Percentiles rank a stretch among this genome's conserved stretches.
phyloP scores from a whole-genome alignment of 2,888 invertebrate species.

The Agrochola litura region DNA sequence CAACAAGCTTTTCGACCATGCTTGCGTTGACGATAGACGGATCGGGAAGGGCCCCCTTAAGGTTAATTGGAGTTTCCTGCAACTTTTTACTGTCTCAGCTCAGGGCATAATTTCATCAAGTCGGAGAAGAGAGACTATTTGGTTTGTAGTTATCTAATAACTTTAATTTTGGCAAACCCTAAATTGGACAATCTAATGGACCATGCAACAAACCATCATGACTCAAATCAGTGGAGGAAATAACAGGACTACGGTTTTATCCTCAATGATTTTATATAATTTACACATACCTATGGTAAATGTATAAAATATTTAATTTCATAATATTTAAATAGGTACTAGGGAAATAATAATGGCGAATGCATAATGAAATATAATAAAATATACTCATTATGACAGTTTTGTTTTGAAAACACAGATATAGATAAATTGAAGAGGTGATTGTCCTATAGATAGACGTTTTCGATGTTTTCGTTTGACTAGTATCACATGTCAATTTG shows the following conservation, averaged over 20 bases:
- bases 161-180: background rate
- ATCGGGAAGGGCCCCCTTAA: no score
- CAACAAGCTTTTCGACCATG: no score
- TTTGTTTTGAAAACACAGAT: conserved; percentile 37
- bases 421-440: conserved; percentile 11
- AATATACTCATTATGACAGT: background rate
- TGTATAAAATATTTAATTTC: background rate
- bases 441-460: conserved; percentile 1
- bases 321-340: background rate
- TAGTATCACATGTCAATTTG: background rate
- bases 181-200: background rate
- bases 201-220: background rate
- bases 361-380: background rate
- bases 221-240: background rate
- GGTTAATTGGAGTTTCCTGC: no score
- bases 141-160: background rate
- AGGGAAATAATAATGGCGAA: background rate
- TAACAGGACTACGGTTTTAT: conserved; percentile 1
- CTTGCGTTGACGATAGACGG: no score
- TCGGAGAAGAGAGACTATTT: background rate
- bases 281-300: background rate
- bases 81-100: no score
- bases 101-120: no score
- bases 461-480: conserved; percentile 24
- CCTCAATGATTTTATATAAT: background rate